phyloP scores from a whole-genome alignment of 2,113 vertebrate genomes.

The Sarotherodon lohbergeri region DNA sequence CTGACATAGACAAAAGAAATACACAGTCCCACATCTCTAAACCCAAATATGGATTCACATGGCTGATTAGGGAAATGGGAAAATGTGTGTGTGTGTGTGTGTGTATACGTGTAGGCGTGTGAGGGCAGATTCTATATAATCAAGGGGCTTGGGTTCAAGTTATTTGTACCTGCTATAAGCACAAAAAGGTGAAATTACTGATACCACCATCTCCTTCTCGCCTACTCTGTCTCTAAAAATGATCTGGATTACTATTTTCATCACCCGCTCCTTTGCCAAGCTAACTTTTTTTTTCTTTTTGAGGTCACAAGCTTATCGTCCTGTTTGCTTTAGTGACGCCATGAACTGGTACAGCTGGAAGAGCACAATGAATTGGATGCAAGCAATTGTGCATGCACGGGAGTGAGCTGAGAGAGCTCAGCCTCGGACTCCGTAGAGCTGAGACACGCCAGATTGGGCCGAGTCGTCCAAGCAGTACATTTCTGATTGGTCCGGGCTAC shows the following conservation, averaged over 20 bases:
- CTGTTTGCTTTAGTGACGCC: slow-evolving; percentile 31
- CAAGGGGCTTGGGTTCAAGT: not conserved
- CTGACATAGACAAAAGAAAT: slow-evolving; percentile 7
- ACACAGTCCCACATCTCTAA: not conserved
- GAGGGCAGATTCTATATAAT: not conserved
- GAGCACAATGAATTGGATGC: slow-evolving; percentile 50
- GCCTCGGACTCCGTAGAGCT: slow-evolving; percentile 29
- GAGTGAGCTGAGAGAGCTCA: slow-evolving; percentile 35
- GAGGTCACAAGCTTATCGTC: slow-evolving; percentile 13
- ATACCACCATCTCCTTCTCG: slow-evolving; percentile 3
- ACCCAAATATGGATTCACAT: slow-evolving; percentile 14
- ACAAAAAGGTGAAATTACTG: slow-evolving; percentile 19
- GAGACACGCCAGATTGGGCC: slow-evolving; percentile 45
- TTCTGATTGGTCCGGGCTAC: slow-evolving; percentile 48
- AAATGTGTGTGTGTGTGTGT: not conserved
- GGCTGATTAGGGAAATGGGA: slow-evolving; percentile 4
- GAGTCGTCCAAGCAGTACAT: slow-evolving; percentile 42
- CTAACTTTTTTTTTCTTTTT: slow-evolving; percentile 1
- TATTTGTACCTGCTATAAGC: not conserved
- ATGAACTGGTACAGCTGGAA: slow-evolving; percentile 43
- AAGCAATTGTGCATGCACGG: slow-evolving; percentile 52
- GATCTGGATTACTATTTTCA: slow-evolving; percentile 34
- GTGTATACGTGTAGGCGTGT: not conserved
- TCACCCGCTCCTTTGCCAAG: not conserved
- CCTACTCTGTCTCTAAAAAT: slow-evolving; percentile 32